These are phyloP conservation scores for Capreolus pygargus DNA, from an alignment of 2,113 vertebrate genomes.

Conservation along the genomic window DNA sequence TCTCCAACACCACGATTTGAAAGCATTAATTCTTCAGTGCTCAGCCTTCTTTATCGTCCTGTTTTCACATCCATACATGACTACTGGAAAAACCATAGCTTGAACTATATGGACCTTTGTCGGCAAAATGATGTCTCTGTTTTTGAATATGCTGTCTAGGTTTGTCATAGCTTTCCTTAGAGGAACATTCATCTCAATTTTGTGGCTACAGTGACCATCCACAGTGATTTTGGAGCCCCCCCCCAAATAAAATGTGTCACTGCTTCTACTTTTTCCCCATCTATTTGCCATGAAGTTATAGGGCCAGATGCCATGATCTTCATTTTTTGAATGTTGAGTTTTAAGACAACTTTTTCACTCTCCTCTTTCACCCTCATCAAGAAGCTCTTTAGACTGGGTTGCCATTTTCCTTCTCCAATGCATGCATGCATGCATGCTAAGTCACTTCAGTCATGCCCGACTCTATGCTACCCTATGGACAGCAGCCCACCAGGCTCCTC, in stretches of 20 bases:
- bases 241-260: background rate
- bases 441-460: background rate
- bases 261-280: background rate
- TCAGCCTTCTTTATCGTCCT: background rate
- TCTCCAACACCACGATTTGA: background rate
- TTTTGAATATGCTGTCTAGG: background rate
- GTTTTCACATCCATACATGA: background rate
- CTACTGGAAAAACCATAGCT: background rate
- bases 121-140: background rate
- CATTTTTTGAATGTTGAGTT: background rate
- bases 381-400: background rate
- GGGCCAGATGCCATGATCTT: background rate
- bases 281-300: background rate
- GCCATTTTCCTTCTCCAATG: background rate
- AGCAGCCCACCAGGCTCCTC: background rate
- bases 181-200: background rate
- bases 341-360: background rate
- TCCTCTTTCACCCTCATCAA: background rate
- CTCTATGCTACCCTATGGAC: background rate
- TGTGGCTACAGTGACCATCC: background rate
- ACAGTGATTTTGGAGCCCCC: background rate
- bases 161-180: background rate
- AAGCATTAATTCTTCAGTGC: background rate
- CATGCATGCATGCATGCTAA: background rate
- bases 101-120: background rate